A percentile compares a stretch with the other conserved stretches of the same genome.
Evolutionary conservation across 2,888 invertebrate species (phyloP).

Genomic region (Drosophila multiciliata): DNA sequence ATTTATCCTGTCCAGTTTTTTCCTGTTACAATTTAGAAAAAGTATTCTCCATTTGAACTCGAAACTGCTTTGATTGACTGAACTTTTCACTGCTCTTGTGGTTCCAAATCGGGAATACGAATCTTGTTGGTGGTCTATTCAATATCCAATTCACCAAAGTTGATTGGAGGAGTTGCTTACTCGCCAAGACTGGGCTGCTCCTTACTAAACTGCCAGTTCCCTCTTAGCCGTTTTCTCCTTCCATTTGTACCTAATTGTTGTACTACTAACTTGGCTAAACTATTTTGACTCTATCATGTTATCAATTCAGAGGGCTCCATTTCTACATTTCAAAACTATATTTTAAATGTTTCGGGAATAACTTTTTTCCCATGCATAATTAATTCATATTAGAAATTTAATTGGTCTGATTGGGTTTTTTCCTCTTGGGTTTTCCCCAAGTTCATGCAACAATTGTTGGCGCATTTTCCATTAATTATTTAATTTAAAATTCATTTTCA

Average conservation of each 20-base stretch:
- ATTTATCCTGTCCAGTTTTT: too few relatives aligned
- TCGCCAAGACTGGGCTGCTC: background rate
- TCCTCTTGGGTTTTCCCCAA: background rate
- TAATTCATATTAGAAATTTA: background rate
- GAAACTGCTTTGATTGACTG: background rate
- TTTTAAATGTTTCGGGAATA: background rate
- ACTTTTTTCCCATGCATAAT: background rate
- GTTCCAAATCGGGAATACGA: background rate
- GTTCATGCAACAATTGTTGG: background rate
- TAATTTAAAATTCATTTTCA: background rate
- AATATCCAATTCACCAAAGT: background rate
- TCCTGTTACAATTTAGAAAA: background rate
- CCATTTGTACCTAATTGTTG: background rate
- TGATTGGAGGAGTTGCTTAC: background rate
- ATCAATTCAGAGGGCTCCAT: background rate
- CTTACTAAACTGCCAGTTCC: background rate
- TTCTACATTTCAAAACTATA: background rate
- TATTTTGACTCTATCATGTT: background rate
- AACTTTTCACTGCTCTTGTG: background rate
- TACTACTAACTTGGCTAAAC: background rate
- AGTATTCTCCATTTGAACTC: background rate
- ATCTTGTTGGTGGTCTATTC: background rate
- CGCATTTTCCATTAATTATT: background rate
- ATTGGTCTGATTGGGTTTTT: background rate
- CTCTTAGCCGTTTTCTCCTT: background rate